A percentile compares a stretch with the other conserved stretches of the same genome.
Conservation (phyloP, 2,113 vertebrate species). For the Ptyas mucosa region DNA sequence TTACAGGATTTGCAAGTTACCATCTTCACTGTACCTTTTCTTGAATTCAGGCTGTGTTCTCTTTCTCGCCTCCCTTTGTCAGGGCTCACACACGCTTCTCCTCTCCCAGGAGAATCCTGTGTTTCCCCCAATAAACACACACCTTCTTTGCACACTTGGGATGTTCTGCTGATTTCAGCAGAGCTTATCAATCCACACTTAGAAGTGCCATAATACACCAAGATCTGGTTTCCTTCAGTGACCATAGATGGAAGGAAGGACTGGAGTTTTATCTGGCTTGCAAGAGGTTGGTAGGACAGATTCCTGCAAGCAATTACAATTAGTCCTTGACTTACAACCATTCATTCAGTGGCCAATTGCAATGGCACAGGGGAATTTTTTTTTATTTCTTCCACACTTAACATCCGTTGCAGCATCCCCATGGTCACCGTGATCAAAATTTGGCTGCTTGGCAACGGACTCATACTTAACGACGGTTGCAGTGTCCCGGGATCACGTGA, state of each 20-base stretch:
- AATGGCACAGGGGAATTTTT: accelerated
- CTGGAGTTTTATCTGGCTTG: background rate
- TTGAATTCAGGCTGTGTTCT: slow-evolving; percentile 10
- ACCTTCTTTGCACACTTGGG: background rate
- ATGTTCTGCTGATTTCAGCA: background rate
- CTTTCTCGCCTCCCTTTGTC: background rate
- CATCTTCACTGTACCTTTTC: slow-evolving; percentile 33
- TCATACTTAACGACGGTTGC: too few relatives aligned
- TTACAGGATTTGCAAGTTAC: slow-evolving; percentile 17
- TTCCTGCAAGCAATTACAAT: background rate
- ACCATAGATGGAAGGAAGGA: background rate
- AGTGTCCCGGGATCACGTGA: background rate
- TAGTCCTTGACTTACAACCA: background rate
- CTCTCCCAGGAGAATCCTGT: too few relatives aligned
- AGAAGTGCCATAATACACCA: background rate
- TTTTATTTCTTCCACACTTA: too few relatives aligned
- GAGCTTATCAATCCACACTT: background rate
- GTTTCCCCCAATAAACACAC: background rate
- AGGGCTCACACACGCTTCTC: background rate
- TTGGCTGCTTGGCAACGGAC: too few relatives aligned
- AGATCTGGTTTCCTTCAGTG: background rate
- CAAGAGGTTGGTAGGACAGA: background rate
- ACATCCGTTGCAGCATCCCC: too few relatives aligned
- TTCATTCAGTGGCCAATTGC: background rate
- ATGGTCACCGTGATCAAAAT: too few relatives aligned